Percentiles rank a stretch among this genome's conserved stretches.
phyloP scores from a whole-genome alignment of 2,888 invertebrate genomes.

The Vesta saturnalis region DNA sequence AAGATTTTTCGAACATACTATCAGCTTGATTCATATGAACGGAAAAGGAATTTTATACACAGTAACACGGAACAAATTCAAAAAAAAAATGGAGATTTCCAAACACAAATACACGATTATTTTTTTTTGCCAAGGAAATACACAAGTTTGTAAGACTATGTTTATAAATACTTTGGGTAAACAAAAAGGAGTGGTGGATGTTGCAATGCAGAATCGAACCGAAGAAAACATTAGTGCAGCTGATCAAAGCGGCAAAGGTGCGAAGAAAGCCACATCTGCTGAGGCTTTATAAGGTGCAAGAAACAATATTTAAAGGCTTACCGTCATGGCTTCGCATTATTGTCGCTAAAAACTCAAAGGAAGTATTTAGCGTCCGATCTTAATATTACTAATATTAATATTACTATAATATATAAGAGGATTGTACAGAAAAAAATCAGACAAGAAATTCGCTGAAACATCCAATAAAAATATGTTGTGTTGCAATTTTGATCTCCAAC shows the following conservation, averaged over 20 bases:
- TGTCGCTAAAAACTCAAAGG: slow-evolving; percentile 7
- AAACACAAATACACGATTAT: neutral
- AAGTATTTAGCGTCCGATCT: slow-evolving; percentile 12
- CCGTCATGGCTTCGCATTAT: slow-evolving; percentile 14
- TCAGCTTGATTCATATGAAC: neutral
- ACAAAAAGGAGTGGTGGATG: neutral
- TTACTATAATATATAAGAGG: slow-evolving; percentile 2
- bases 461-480: slow-evolving; percentile 24
- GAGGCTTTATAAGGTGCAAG: neutral
- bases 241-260: slow-evolving; percentile 3
- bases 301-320: slow-evolving; percentile 17
- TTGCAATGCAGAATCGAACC: slow-evolving; percentile 6
- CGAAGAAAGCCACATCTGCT: slow-evolving; percentile 8
- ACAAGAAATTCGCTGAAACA: slow-evolving; percentile 34
- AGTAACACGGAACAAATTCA: neutral
- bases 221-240: slow-evolving; percentile 10
- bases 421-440: slow-evolving; percentile 28
- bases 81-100: neutral
- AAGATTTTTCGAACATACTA: neutral
- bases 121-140: neutral
- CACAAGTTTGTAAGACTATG: no score
- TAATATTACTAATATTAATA: slow-evolving; percentile 3
- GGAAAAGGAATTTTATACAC: neutral
- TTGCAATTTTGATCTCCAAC: slow-evolving; percentile 43
- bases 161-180: neutral